Evolutionary conservation across 2,113 vertebrate species (phyloP).

Genomic region (Chionis minor): DNA sequence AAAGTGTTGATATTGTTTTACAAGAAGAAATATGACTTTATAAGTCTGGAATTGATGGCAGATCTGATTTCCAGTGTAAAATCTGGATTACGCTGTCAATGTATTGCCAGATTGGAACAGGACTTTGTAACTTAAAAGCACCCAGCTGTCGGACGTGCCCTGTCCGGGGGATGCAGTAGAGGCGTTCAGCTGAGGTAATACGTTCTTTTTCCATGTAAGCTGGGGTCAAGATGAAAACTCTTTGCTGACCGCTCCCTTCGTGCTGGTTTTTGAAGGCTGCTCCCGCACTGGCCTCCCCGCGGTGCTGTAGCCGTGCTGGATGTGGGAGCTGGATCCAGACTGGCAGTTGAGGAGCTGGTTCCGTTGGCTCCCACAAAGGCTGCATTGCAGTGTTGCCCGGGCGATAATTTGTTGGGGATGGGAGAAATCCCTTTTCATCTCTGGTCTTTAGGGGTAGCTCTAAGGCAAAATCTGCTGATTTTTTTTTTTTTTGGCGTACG

Average conservation of each 20-base stretch:
- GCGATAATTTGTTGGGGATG: not conserved
- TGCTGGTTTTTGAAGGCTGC: not conserved
- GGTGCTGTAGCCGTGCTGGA: not conserved
- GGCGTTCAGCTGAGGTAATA: not conserved
- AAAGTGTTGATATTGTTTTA: slow-evolving; percentile 37
- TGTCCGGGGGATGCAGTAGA: not conserved
- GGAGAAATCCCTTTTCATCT: not conserved
- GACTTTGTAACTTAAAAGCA: not conserved
- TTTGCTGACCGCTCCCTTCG: not conserved
- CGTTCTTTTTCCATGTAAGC: not conserved
- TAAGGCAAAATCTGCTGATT: not conserved
- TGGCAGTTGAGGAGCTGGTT: rapidly evolving
- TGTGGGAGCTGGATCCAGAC: not conserved
- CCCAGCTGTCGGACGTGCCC: not conserved
- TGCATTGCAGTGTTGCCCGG: rapidly evolving
- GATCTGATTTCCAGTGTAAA: not conserved
- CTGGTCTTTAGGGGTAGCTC: not conserved
- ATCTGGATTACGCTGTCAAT: not conserved
- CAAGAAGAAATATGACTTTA: slow-evolving; percentile 66
- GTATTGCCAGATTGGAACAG: not conserved
- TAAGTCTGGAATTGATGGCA: slow-evolving; percentile 60
- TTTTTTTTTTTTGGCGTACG: not conserved
- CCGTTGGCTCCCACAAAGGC: not conserved
- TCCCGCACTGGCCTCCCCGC: not conserved
- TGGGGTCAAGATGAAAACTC: not conserved